These are phyloP conservation scores for Coregonus suidteri DNA, from an alignment of 2,797 vertebrate genomes.

Conservation along the genomic window DNA sequence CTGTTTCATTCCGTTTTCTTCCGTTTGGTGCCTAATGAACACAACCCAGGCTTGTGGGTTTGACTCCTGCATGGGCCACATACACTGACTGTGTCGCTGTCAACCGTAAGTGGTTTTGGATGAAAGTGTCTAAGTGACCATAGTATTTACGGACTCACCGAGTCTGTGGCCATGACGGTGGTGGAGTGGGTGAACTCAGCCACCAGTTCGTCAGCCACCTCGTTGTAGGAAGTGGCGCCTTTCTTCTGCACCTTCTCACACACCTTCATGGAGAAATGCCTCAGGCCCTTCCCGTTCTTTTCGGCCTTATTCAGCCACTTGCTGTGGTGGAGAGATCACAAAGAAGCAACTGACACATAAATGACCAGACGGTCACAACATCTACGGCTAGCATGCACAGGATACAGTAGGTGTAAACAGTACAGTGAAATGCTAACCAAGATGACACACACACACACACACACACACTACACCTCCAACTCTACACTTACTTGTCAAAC, in stretches of 20 bases:
- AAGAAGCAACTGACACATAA: constrained; percentile 35
- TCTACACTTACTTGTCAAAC: background rate
- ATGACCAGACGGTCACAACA: constrained; percentile 3
- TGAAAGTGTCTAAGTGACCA: background rate
- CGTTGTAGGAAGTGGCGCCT: constrained; percentile 85
- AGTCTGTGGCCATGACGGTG: constrained; percentile 76
- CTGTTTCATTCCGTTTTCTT: background rate
- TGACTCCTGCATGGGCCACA: too few relatives aligned
- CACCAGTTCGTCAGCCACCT: constrained; percentile 85
- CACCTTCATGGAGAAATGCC: constrained; percentile 91
- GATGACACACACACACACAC: too few relatives aligned
- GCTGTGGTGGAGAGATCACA: constrained; percentile 57
- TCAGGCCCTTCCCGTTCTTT: constrained; percentile 86
- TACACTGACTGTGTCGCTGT: background rate
- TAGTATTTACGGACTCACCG: constrained; percentile 66
- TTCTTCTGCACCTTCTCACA: constrained; percentile 87
- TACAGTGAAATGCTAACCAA: too few relatives aligned
- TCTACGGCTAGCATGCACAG: background rate
- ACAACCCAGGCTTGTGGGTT: too few relatives aligned
- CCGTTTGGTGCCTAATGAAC: background rate
- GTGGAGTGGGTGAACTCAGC: constrained; percentile 80
- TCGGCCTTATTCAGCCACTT: constrained; percentile 85
- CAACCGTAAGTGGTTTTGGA: background rate
- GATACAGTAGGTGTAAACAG: too few relatives aligned
- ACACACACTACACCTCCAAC: too few relatives aligned